phyloP scores from a whole-genome alignment of 2,888 invertebrate genomes.

The Bembecia ichneumoniformis region DNA sequence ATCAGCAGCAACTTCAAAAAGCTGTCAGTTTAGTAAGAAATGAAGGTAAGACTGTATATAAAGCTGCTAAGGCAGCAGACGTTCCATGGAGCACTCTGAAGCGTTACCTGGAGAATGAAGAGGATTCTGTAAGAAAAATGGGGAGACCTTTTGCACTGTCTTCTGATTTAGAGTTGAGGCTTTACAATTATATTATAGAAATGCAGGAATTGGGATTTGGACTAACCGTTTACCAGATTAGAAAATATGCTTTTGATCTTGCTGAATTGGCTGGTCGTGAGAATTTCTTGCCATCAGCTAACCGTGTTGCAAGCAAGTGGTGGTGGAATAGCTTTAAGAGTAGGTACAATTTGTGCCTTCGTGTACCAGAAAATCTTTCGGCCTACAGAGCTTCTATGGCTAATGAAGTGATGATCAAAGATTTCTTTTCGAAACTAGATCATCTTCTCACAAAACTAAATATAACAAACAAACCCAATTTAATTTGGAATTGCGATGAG shows the following conservation, averaged over 20 bases:
- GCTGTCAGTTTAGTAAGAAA: background rate
- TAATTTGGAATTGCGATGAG: background rate
- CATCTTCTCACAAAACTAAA: background rate
- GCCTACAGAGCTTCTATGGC: too few species aligned
- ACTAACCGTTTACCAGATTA: background rate
- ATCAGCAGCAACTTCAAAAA: background rate
- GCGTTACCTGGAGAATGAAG: background rate
- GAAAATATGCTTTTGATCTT: conserved; percentile 1
- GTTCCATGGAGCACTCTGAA: background rate
- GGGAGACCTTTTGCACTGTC: too few species aligned
- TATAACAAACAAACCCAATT: background rate
- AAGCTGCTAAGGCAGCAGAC: background rate
- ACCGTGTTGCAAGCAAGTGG: background rate
- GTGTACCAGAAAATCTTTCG: background rate
- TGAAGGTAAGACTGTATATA: background rate
- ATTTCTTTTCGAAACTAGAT: conserved; percentile 1
- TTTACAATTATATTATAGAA: background rate
- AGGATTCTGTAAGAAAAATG: too few species aligned
- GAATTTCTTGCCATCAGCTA: background rate
- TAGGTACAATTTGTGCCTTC: background rate
- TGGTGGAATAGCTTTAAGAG: background rate
- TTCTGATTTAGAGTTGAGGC: too few species aligned
- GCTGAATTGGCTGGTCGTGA: background rate
- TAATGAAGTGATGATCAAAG: background rate
- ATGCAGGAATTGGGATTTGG: conserved; percentile 1